These are phyloP conservation scores for Nemoura dubitans DNA, from an alignment of 2,888 invertebrate genomes.

Conservation along the genomic window DNA sequence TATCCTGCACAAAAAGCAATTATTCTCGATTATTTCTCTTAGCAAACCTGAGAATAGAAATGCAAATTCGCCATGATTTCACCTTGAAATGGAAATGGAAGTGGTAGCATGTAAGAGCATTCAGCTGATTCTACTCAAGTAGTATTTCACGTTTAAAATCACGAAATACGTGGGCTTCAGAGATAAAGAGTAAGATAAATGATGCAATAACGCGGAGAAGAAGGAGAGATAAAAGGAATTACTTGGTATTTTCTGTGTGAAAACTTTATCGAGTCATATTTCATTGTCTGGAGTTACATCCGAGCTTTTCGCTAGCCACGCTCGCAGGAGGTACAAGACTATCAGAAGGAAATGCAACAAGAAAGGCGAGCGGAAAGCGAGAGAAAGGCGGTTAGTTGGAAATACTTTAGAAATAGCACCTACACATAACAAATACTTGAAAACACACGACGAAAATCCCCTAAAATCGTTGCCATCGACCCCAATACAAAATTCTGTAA, in stretches of 20 bases:
- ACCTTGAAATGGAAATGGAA: constrained; percentile 30
- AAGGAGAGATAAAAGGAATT: constrained; percentile 38
- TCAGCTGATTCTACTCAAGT: neutral
- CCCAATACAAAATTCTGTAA: too few relatives aligned
- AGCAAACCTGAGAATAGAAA: constrained; percentile 9
- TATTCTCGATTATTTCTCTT: constrained; percentile 38
- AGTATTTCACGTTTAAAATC: constrained; percentile 32
- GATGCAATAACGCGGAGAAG: constrained; percentile 40
- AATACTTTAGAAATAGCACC: too few relatives aligned
- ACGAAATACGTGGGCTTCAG: constrained; percentile 15
- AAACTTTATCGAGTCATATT: constrained; percentile 43
- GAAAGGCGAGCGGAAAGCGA: neutral
- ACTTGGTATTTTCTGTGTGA: constrained; percentile 38
- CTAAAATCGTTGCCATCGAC: too few relatives aligned
- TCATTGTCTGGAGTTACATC: constrained; percentile 38
- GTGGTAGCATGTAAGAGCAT: neutral
- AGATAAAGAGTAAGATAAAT: constrained; percentile 42
- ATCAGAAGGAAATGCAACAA: constrained; percentile 14
- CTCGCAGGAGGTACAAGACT: constrained; percentile 9
- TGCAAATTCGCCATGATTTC: constrained; percentile 27
- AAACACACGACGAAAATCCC: too few relatives aligned
- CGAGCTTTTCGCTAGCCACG: constrained; percentile 35
- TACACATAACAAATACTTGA: too few relatives aligned
- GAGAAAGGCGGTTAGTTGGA: too few relatives aligned
- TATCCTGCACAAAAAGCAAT: constrained; percentile 28